Percentiles rank a stretch among this genome's conserved stretches.
Conservation (phyloP, 2,888 invertebrate species). For the Patella depressa region DNA sequence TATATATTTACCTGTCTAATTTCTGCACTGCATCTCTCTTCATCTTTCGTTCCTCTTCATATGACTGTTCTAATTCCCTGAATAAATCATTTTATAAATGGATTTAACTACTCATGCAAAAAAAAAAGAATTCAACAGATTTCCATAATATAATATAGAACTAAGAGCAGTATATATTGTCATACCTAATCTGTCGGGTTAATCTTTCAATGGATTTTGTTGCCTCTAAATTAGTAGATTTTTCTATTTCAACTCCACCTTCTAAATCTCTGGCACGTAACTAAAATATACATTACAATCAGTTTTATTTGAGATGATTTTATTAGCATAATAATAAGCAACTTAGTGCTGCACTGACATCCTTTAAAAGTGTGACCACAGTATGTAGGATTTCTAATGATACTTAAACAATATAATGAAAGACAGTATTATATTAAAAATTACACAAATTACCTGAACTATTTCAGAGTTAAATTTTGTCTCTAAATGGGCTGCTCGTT, state of each 20-base stretch:
- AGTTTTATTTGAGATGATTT: too few species aligned
- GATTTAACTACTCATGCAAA: too few species aligned
- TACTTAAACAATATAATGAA: too few species aligned
- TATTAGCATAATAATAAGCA: too few species aligned
- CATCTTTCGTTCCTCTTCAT: slow-evolving; percentile 62
- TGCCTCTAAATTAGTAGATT: slow-evolving; percentile 62
- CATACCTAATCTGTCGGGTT: slow-evolving; percentile 61
- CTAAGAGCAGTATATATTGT: too few species aligned
- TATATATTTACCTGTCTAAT: slow-evolving; percentile 57
- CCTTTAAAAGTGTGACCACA: too few species aligned
- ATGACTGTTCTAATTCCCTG: slow-evolving; percentile 64
- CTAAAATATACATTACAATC: slow-evolving; percentile 40
- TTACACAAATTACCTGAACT: slow-evolving; percentile 56
- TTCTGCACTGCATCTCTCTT: slow-evolving; percentile 54
- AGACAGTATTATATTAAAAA: too few species aligned
- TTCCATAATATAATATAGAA: too few species aligned
- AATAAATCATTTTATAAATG: slow-evolving; percentile 24
- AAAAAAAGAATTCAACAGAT: too few species aligned
- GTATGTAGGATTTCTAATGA: too few species aligned
- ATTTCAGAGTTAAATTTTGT: slow-evolving; percentile 70
- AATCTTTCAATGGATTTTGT: slow-evolving; percentile 62
- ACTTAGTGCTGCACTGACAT: too few species aligned
- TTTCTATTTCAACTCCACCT: slow-evolving; percentile 64
- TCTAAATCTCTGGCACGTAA: slow-evolving; percentile 65
- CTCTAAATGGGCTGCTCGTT: slow-evolving; percentile 68